Percentiles rank a stretch among this genome's conserved stretches.
phyloP scores from a whole-genome alignment of 1,140 invertebrate genomes.

The Vanessa tameamea region DNA sequence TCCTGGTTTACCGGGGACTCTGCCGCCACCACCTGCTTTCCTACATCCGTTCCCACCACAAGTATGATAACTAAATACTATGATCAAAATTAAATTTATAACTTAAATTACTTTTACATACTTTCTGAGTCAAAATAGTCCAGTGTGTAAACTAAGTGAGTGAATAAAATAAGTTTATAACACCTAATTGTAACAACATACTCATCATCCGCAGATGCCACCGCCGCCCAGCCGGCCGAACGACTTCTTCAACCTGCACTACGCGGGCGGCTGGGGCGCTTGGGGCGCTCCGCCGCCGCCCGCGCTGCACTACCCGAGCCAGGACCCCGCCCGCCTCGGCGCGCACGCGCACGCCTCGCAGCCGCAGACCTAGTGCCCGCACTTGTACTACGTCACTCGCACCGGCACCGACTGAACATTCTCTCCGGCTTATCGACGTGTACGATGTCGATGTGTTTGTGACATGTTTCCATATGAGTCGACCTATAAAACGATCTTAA shows the following conservation, averaged over 20 bases:
- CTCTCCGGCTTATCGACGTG: too few species aligned
- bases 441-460: too few species aligned
- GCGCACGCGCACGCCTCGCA: slow-evolving; percentile 74
- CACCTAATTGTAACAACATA: background rate
- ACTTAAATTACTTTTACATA: too few species aligned
- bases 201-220: slow-evolving; percentile 74
- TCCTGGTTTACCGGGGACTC: slow-evolving; percentile 90
- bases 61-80: slow-evolving; percentile 60
- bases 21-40: slow-evolving; percentile 87
- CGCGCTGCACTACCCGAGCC: slow-evolving; percentile 94
- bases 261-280: slow-evolving; percentile 58
- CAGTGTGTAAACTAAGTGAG: too few species aligned
- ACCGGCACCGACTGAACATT: too few species aligned
- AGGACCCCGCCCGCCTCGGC: slow-evolving; percentile 95
- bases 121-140: too few species aligned
- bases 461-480: too few species aligned
- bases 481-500: too few species aligned
- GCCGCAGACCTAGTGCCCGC: slow-evolving; percentile 54
- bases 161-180: too few species aligned
- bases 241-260: slow-evolving; percentile 90
- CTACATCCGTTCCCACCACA: slow-evolving; percentile 74
- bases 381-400: too few species aligned
- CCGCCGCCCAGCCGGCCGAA: slow-evolving; percentile 89
- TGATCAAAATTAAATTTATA: too few species aligned
- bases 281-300: slow-evolving; percentile 77